Percentiles rank a stretch among this genome's conserved stretches.
These are phyloP conservation scores for Toxotes lorentzi DNA, from an alignment of 2,797 vertebrate species.

Conservation along the genomic window DNA sequence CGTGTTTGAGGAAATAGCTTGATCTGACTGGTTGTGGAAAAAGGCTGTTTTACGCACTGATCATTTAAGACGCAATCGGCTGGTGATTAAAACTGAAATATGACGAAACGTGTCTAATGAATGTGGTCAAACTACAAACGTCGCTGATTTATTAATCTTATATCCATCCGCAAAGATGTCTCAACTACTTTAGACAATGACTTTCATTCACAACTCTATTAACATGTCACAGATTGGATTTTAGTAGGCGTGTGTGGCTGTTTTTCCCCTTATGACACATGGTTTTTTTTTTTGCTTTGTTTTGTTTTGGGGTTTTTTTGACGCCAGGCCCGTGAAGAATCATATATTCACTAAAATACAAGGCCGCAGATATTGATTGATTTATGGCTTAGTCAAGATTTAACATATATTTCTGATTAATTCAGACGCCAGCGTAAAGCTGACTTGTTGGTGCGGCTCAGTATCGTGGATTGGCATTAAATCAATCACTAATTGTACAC, in stretches of 20 bases:
- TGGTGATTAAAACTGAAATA: constrained; percentile 39
- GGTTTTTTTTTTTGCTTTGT: too few species aligned
- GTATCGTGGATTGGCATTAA: constrained; percentile 48
- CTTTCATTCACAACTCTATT: constrained; percentile 75
- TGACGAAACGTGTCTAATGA: constrained; percentile 21
- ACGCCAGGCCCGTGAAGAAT: constrained; percentile 56
- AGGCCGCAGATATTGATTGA: constrained; percentile 54
- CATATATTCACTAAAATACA: constrained; percentile 39
- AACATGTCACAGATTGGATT: constrained; percentile 53
- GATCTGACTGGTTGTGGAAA: constrained; percentile 19
- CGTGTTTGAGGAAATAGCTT: constrained; percentile 50
- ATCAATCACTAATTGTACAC: constrained; percentile 54
- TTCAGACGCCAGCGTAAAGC: constrained; percentile 24
- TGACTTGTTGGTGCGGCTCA: constrained; percentile 17
- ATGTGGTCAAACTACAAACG: constrained; percentile 35
- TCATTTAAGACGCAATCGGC: constrained; percentile 39
- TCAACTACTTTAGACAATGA: constrained; percentile 63
- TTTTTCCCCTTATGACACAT: constrained; percentile 37
- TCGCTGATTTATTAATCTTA: constrained; percentile 38
- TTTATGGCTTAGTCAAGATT: constrained; percentile 29
- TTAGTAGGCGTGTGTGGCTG: constrained; percentile 68
- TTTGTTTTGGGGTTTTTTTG: too few species aligned
- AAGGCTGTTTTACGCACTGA: constrained; percentile 49
- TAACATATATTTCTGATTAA: constrained; percentile 43
- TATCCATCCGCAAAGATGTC: constrained; percentile 38